Evolutionary conservation across 2,113 vertebrate genomes (phyloP).

Genomic region (Verasper variegatus): DNA sequence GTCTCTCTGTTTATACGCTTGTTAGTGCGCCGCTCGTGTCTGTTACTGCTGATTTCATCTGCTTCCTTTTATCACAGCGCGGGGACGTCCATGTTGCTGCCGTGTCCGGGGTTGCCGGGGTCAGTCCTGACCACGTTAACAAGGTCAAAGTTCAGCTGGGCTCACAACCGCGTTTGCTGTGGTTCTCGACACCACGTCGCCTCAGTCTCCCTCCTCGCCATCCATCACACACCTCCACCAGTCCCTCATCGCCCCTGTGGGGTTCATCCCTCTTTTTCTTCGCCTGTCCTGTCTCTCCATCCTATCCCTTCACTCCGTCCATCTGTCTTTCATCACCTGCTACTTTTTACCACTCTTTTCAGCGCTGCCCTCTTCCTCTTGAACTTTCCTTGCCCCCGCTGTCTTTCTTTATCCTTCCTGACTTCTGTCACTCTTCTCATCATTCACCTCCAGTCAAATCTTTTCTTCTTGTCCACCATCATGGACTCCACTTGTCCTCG

Average conservation of each 20-base stretch:
- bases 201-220: slow-evolving; percentile 8
- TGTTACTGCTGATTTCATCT: slow-evolving; percentile 48
- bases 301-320: slow-evolving; percentile 8
- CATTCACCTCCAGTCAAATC: neutral
- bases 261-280: neutral
- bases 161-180: neutral
- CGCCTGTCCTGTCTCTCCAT: neutral
- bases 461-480: neutral
- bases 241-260: slow-evolving; percentile 27
- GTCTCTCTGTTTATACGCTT: slow-evolving; percentile 45
- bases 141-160: slow-evolving; percentile 49
- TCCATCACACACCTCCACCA: slow-evolving; percentile 31
- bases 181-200: slow-evolving; percentile 13
- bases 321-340: slow-evolving; percentile 44
- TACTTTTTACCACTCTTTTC: slow-evolving; percentile 33
- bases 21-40: slow-evolving; percentile 29
- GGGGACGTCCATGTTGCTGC: slow-evolving; percentile 30
- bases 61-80: slow-evolving; percentile 52
- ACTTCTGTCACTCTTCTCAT: neutral
- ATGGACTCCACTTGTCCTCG: neutral
- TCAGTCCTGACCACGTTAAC: slow-evolving; percentile 37
- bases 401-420: neutral
- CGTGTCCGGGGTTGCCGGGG: slow-evolving; percentile 14
- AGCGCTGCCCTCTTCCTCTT: slow-evolving; percentile 3
- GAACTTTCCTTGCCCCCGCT: slow-evolving; percentile 13